phyloP scores from a whole-genome alignment of 2,888 invertebrate species.

The Acanthopleura granulata region DNA sequence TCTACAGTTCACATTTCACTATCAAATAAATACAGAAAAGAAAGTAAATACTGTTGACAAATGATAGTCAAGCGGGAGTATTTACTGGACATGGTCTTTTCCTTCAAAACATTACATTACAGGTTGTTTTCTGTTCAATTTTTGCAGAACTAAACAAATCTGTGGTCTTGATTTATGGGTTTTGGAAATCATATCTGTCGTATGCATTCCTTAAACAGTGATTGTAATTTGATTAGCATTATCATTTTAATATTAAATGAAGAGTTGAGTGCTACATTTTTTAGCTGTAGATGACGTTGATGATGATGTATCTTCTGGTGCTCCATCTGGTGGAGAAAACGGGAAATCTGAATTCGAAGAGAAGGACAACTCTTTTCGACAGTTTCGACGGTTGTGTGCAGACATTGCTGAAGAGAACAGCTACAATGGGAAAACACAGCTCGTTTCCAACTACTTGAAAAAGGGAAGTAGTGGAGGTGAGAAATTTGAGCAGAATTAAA shows the following conservation, averaged over 20 bases:
- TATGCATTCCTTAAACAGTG: too few relatives aligned
- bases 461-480: constrained; percentile 62
- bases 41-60: too few relatives aligned
- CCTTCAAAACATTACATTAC: too few relatives aligned
- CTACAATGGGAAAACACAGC: constrained; percentile 85
- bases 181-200: too few relatives aligned
- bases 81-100: too few relatives aligned
- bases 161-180: too few relatives aligned
- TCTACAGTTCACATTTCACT: too few relatives aligned
- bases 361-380: constrained; percentile 75
- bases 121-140: too few relatives aligned
- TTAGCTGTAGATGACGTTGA: constrained; percentile 5
- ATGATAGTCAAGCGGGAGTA: too few relatives aligned
- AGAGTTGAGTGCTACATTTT: too few relatives aligned
- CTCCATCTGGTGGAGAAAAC: background rate
- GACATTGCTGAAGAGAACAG: constrained; percentile 83
- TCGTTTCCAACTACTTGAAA: constrained; percentile 56
- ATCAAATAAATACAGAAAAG: too few relatives aligned
- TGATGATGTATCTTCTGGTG: constrained; percentile 21
- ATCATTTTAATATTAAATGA: background rate
- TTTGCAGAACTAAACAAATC: too few relatives aligned
- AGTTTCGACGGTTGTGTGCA: constrained; percentile 83
- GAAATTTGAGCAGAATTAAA: background rate
- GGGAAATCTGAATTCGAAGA: constrained; percentile 29
- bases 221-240: background rate